Evolutionary conservation across 2,113 vertebrate species (phyloP), one percentile per base, ranked within the genome.

Genomic region (Varanus komodoensis): DNA sequence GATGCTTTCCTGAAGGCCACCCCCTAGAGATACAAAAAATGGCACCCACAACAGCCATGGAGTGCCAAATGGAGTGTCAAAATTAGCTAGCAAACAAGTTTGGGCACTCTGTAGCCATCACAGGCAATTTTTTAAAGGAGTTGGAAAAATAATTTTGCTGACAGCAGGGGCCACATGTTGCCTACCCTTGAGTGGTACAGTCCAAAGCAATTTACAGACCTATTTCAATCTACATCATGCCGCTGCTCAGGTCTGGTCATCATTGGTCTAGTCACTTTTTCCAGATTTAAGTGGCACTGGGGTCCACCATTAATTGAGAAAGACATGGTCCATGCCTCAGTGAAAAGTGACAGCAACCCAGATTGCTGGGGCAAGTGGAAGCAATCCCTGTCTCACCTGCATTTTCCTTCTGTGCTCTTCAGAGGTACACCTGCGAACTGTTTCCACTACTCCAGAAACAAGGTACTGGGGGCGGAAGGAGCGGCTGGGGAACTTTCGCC

Each of bases 401-500:
- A 97, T 78, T 91, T 88, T 96, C 25, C 92, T 95, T 34, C 80
- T 92, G 32, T 97, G 96, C 1, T 94, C 92, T 0, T 88, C 73
- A 0, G 96, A 97, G 77, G 96, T 93, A 29, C 92, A 96, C 89
- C 88, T 96, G 87, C 97, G 95, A 88, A 99, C 96, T 90, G 98
- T 98, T 86, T 98, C 98, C 92, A 98, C 98, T 96, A 99, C 96
- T 89, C 97, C 98, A 0, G 97, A 89, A 19, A 99, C 97, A 23
- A 98, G 96, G 92, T 98, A 98, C 94, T 98, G 97, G 0, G 96
- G 96, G 77, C 98, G 98, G 90, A 98, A 97, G 1, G 96, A 82
- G 38, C 93, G 97, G 89, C 85, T 87, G 91, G 93, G 96, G 96
- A 98, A 98, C 91, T 95, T 94, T 0, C 94, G 96, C 68, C 98